Conservation (phyloP, 2,113 vertebrate genomes). For the Gila orcuttii region DNA sequence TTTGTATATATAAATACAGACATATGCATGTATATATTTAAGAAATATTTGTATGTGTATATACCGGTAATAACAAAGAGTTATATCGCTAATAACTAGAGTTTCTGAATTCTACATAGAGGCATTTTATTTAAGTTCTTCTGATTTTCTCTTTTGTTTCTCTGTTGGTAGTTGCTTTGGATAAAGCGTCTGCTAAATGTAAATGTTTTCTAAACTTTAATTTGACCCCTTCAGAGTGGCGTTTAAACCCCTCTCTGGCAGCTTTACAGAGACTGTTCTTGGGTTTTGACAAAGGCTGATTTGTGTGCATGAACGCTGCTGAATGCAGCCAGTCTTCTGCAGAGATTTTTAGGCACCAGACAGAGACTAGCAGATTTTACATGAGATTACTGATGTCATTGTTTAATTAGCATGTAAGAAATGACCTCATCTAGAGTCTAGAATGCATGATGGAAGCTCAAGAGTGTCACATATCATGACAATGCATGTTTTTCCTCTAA, state of each 20-base stretch:
- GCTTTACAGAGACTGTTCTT: neutral
- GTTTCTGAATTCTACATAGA: too few relatives aligned
- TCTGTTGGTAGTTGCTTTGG: neutral
- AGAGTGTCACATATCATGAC: neutral
- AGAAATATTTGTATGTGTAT: too few relatives aligned
- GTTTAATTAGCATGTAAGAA: neutral
- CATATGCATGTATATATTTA: too few relatives aligned
- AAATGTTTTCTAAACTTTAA: neutral
- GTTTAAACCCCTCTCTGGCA: neutral
- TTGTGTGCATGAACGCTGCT: neutral
- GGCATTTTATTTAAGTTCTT: neutral
- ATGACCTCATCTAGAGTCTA: neutral
- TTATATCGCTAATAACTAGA: too few relatives aligned
- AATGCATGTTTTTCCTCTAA: neutral
- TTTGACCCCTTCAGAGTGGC: neutral
- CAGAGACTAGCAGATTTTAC: neutral
- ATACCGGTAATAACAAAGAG: too few relatives aligned
- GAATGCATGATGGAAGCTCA: neutral
- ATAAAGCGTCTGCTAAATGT: neutral
- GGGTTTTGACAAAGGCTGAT: slow-evolving; percentile 12
- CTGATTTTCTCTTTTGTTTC: neutral
- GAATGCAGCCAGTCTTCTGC: neutral
- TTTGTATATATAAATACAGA: too few relatives aligned
- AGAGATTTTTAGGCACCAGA: neutral
- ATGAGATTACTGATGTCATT: neutral